Base-by-base conservation (phyloP, 1,140 invertebrate species). In the Aphelenchoides fujianensis region DNA sequence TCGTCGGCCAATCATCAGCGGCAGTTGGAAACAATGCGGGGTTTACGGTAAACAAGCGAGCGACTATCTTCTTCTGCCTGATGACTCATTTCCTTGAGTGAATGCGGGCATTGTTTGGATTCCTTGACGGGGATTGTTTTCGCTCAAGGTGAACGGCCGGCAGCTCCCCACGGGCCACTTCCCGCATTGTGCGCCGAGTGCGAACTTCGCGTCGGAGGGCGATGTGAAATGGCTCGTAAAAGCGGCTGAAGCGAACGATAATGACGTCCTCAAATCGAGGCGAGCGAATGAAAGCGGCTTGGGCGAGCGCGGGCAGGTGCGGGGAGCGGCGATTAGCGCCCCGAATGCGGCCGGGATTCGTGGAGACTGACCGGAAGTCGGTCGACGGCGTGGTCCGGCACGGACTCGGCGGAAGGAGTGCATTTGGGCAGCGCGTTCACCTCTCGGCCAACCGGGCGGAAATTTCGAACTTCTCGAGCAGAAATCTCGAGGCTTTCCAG, bases 151-250 rank as follows among this genome's bases (percentile, higher is more conserved):
- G 41, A 48, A 12, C 23, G 41, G 23, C 12, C 23, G 12, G 23
- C 12, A 16, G 23, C 23, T 23, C 23, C 41, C 41, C 41, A 16
- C 12, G 41, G 23, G 41, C 41, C 41, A 48, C 12, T 48, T 48
- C 23, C 41, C 23, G 41, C 23, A 48, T 48, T 48, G 41, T 48
- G 12, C 41, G 12, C 23, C 12, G 12, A 23, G 41, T 48, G 23
- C 41, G 41, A 48, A 48, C 41, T 48, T 48, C 41, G 23, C 12
- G 12, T 48, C 41, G 41, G 12, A n/a, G n/a, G n/a, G n/a, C n/a
- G n/a, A 48, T 48, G 41, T 48, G 41, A 48, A 48, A 48, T 48
- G 41, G 41, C 41, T 48, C 41, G 41, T 48, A 48, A 48, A 48
- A 48, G 41, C 41, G 41, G 41, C 23, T 48, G 41, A 48, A 48